Base-by-base conservation (phyloP, 2,113 vertebrate species). In the Tonatia bakeri region DNA sequence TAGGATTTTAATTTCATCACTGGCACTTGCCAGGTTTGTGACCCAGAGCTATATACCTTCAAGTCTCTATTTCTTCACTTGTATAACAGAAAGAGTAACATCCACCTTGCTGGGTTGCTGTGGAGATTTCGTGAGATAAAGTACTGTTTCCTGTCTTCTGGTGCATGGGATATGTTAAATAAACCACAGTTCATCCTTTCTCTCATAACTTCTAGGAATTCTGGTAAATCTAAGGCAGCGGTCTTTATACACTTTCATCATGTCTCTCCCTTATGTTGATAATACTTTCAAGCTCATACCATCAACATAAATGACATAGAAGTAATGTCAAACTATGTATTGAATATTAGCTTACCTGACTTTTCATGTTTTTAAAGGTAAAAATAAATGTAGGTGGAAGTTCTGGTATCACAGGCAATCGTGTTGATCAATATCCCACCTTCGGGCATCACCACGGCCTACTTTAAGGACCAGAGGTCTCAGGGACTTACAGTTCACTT, bases 311-410 rank as follows among this genome's bases (percentile, higher is more conserved):
- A 84, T 84, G 64, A 22, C 38, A 52, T 33, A 22, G 10, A 61
- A 50, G 22, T 33, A 43, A 82, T 43, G 59, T 88, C 33, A 36
- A 79, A 19, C 24, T 36, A 22, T 52, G 1, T 77, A 20, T 65
- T 88, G 72, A 59, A 50, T 43, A 72, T 80, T 79, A 59, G 1
- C 13, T 69, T 0, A 3, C 11, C 19, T 11, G 72, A 28, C 22
- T 72, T 94, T 92, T 16, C 67, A 16, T 76, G 22, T 90, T 82
- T 82, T 95, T 56, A 87, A 94, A 92, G 28, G 64, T 73, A 33
- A 75, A 52, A 65, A 38, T 59, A 82, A 59, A 56, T 73, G 13
- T 45, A 83, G 47, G 72, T 73, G n/a, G 12, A 90, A 67, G 22
- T 72, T 89, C 54, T 45, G 73, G 17, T 70, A 47, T 52, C 56